Percentiles rank a stretch among this genome's conserved stretches.
Conservation (phyloP, 2,113 vertebrate species). For the Hippocampus guttulatus region DNA sequence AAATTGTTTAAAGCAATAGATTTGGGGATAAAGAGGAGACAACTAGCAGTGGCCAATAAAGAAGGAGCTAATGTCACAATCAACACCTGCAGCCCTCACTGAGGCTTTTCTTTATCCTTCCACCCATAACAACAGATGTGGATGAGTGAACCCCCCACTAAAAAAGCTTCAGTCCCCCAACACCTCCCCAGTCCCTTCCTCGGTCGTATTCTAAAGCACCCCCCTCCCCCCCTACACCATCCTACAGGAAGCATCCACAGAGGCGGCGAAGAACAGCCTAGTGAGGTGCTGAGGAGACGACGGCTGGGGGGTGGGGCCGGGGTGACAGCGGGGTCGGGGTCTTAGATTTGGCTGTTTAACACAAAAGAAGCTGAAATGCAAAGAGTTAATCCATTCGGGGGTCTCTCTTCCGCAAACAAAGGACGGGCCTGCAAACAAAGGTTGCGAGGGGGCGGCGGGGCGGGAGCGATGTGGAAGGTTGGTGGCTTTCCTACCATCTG, state of each 20-base stretch:
- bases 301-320: conserved; percentile 31
- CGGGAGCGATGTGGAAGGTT: conserved; percentile 61
- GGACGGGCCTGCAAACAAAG: conserved; percentile 75
- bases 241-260: conserved; percentile 62
- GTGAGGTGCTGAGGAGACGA: conserved; percentile 36
- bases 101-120: conserved; percentile 61
- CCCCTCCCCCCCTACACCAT: conserved; percentile 11
- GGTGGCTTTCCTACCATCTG: conserved; percentile 76
- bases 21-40: conserved; percentile 57
- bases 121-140: conserved; percentile 68
- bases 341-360: conserved; percentile 74
- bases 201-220: conserved; percentile 30
- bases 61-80: conserved; percentile 65
- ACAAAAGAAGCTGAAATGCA: conserved; percentile 76
- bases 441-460: conserved; percentile 61
- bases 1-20: conserved; percentile 66
- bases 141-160: conserved; percentile 63
- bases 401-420: conserved; percentile 75
- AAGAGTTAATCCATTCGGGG: conserved; percentile 77
- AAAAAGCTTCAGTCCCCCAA: conserved; percentile 22
- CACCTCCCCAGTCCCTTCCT: conserved; percentile 29
- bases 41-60: conserved; percentile 57
- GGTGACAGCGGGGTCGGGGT: conserved; percentile 31
- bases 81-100: conserved; percentile 70
- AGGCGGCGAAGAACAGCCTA: conserved; percentile 44